Percentiles rank a stretch among this genome's conserved stretches.
Evolutionary conservation across 2,888 invertebrate genomes (phyloP).

Genomic region (Eristalinus aeneus): DNA sequence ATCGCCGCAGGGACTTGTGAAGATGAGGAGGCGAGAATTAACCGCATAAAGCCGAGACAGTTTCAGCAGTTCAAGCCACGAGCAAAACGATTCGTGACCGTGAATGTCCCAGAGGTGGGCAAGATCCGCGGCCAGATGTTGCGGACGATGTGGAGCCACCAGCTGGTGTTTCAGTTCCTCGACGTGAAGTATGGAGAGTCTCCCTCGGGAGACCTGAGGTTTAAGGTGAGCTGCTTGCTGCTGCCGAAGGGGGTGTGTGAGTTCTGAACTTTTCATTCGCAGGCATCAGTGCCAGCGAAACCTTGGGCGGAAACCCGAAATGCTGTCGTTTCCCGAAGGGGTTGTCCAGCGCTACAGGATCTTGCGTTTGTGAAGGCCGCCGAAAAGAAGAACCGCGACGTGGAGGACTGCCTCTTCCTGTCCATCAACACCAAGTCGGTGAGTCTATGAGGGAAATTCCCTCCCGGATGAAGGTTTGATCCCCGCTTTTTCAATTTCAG

Average conservation of each 20-base stretch:
- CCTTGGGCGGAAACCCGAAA: conserved; percentile 76
- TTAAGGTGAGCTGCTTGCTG: conserved; percentile 74
- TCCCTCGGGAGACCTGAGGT: conserved; percentile 74
- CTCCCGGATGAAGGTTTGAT: neutral
- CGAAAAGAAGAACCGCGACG: conserved; percentile 73
- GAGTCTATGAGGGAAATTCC: conserved; percentile 49
- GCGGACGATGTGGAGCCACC: conserved; percentile 76
- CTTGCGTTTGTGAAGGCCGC: conserved; percentile 71
- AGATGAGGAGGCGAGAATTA: neutral
- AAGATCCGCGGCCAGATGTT: conserved; percentile 75
- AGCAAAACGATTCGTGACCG: conserved; percentile 65
- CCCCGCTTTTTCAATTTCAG: conserved; percentile 63
- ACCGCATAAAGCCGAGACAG: neutral
- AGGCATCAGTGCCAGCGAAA: conserved; percentile 75
- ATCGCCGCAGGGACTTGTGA: neutral
- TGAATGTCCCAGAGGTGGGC: conserved; percentile 75
- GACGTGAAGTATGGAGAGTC: conserved; percentile 78
- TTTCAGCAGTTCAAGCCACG: neutral
- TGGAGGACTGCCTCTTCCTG: conserved; percentile 78
- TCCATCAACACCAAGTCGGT: conserved; percentile 77
- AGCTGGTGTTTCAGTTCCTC: conserved; percentile 76
- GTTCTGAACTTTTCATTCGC: neutral
- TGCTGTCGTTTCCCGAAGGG: conserved; percentile 74
- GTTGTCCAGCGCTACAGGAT: conserved; percentile 77
- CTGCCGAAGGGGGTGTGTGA: neutral